Base-by-base conservation (phyloP, 2,888 invertebrate genomes). In the Acrobasis repandana region DNA sequence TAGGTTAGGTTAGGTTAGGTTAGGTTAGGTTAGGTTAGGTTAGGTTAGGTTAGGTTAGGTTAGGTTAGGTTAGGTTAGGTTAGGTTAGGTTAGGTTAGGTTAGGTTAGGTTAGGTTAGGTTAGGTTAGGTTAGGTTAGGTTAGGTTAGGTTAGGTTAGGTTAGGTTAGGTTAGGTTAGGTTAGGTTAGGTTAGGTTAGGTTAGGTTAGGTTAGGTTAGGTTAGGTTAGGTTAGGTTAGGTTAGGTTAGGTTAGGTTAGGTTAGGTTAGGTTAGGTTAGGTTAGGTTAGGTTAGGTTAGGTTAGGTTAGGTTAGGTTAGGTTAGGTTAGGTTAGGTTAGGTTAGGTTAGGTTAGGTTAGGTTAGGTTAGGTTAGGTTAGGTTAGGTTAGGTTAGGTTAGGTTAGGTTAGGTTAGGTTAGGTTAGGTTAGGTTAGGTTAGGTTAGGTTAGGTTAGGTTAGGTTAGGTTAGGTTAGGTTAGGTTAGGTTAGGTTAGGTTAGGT, bases 281-380 rank as follows among this genome's bases (percentile, higher is more conserved):
- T 62, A 57, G 57, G 60, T 57, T 62, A 56, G 58, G 58, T 62
- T 54, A 54, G 61, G 58, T 54, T 58, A 62, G 62, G 62, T 60
- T 62, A 60, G 60, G 62, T 60, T 62, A 58, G 61, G 62, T 62
- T 60, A 60, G 62, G 62, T 62, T 62, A 62, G 62, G 62, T 60
- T 62, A 57, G 60, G 61, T 52, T 51, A 52, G 58, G 51, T 61
- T 47, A 52, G 58, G 58, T 58, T 61, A 58, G 57, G 58, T 60
- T 62, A 60, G 57, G 62, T n/a, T n/a, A n/a, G n/a, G n/a, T n/a
- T n/a, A n/a, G n/a, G 63, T 63, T 62, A 63, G 65, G 63, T 65
- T 63, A 62, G 63, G 63, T 63, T 62, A 62, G 64, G 58, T 63
- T 58, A 61, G 60, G 62, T 60, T 62, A 61, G 63, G 61, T 61